A percentile compares a stretch with the other conserved stretches of the same genome.
Conservation (phyloP, 2,113 vertebrate species). For the Accipiter cooperii region DNA sequence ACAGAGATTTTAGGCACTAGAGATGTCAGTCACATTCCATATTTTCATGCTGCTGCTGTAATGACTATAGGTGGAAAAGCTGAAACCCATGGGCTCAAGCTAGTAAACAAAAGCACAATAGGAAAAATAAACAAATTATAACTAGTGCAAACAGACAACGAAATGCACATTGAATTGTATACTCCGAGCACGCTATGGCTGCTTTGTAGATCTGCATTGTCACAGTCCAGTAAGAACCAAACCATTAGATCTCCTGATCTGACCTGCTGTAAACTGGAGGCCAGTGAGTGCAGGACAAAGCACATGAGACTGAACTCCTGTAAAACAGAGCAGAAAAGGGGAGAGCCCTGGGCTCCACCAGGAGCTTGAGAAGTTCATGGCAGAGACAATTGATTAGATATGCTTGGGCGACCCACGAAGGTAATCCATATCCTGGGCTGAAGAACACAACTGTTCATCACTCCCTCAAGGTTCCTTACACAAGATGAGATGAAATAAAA, state of each 20-base stretch:
- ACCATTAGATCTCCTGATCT: neutral
- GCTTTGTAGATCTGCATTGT: neutral
- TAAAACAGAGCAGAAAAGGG: neutral
- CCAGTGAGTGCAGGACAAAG: neutral
- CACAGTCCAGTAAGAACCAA: neutral
- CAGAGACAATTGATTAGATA: neutral
- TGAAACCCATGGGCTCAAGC: neutral
- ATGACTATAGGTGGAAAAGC: neutral
- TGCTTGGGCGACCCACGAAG: neutral
- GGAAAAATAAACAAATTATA: neutral
- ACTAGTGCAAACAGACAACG: neutral
- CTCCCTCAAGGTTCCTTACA: neutral
- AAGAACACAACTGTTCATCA: neutral
- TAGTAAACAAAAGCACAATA: neutral
- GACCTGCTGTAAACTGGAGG: neutral
- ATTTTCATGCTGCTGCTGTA: neutral
- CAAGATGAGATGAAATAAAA: neutral
- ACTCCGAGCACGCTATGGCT: neutral
- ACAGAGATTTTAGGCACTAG: neutral
- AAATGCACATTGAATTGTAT: neutral
- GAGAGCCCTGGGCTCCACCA: neutral
- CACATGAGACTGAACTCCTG: neutral
- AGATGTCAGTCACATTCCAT: neutral
- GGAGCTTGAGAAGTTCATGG: neutral
- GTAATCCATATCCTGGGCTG: neutral